Evolutionary conservation across 2,888 invertebrate genomes (phyloP).

Genomic region (Nomada goodeniana): DNA sequence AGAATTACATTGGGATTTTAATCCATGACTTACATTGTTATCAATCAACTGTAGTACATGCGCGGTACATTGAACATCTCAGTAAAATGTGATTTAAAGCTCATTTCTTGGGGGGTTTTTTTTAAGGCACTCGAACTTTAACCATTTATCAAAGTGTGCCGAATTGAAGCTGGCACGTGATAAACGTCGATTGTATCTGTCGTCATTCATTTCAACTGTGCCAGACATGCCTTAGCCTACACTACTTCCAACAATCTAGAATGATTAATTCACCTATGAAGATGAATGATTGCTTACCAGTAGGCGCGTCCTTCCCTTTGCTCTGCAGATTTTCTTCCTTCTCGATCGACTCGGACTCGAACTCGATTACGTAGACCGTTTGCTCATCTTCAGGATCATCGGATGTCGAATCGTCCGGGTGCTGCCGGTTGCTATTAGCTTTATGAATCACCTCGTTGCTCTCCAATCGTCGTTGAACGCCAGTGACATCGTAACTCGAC

Average conservation of each 20-base stretch:
- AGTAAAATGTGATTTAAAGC: too few relatives aligned
- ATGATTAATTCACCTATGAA: too few relatives aligned
- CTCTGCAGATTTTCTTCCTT: slow-evolving; percentile 72
- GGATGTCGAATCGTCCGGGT: slow-evolving; percentile 63
- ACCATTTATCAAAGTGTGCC: too few relatives aligned
- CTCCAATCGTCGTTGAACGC: slow-evolving; percentile 63
- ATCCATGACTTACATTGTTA: too few relatives aligned
- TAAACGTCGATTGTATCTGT: neutral
- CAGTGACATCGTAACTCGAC: slow-evolving; percentile 70
- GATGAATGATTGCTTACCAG: slow-evolving; percentile 63
- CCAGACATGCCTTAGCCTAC: too few relatives aligned
- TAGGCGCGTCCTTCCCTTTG: slow-evolving; percentile 71
- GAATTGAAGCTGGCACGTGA: neutral
- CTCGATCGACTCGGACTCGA: slow-evolving; percentile 76
- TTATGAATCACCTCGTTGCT: slow-evolving; percentile 70
- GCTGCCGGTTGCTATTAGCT: slow-evolving; percentile 60
- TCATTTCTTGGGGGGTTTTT: too few relatives aligned
- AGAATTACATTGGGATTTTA: too few relatives aligned
- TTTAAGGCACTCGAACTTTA: too few relatives aligned
- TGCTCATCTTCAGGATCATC: slow-evolving; percentile 64
- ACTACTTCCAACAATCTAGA: too few relatives aligned
- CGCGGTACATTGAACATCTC: too few relatives aligned
- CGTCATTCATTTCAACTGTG: neutral
- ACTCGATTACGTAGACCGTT: slow-evolving; percentile 77
- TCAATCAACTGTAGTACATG: too few relatives aligned